Evolutionary conservation across 2,888 invertebrate genomes (phyloP).

Genomic region (Cremastobaeus sp.): DNA sequence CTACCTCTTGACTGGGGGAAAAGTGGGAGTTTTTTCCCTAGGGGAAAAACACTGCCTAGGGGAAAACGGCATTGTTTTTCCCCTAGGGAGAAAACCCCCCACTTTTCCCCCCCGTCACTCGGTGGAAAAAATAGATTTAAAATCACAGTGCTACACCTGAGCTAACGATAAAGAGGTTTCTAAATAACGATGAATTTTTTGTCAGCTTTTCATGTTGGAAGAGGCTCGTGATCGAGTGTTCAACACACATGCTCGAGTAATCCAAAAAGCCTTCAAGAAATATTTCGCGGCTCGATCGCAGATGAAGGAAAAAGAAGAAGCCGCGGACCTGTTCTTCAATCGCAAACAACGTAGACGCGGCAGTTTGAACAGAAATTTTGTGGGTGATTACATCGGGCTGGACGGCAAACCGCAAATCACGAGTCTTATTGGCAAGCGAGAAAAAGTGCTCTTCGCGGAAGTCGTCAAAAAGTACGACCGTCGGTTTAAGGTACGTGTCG

Average conservation of each 20-base stretch:
- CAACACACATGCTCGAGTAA: constrained; percentile 82
- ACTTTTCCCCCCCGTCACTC: no score
- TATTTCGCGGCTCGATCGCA: constrained; percentile 82
- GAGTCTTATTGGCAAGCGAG: constrained; percentile 81
- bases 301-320: constrained; percentile 81
- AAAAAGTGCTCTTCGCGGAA: constrained; percentile 83
- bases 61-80: no score
- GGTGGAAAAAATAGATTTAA: no score
- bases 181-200: no score
- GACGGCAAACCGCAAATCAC: constrained; percentile 81
- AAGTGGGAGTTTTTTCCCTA: no score
- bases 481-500: constrained; percentile 81
- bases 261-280: constrained; percentile 84
- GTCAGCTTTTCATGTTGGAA: constrained; percentile 83
- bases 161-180: no score
- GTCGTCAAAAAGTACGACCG: constrained; percentile 84
- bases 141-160: no score
- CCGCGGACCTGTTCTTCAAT: constrained; percentile 78
- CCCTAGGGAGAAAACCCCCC: no score
- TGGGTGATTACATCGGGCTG: constrained; percentile 85
- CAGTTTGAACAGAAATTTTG: constrained; percentile 83
- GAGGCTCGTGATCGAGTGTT: constrained; percentile 84
- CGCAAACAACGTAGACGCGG: constrained; percentile 82
- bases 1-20: no score
- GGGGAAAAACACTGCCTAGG: no score